Evolutionary conservation across 23 tunicate species (phyloP), one percentile per base, ranked within the genome.

Genomic region (Corella eumyota): DNA sequence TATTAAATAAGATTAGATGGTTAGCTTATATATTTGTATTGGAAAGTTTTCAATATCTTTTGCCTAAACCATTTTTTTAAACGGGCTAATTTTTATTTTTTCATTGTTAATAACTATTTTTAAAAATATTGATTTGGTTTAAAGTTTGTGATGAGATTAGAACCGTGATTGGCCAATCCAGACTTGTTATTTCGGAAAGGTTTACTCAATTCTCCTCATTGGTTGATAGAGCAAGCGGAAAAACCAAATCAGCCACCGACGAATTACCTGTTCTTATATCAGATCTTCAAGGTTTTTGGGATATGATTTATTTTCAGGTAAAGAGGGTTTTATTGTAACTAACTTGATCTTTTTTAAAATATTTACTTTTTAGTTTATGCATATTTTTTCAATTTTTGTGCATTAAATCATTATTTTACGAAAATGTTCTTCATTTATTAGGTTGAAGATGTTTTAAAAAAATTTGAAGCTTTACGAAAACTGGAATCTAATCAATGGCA

Each of bases 241-340:
- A 57, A 34, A 32, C 40, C 22, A 51, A 49, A 29, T 30, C 49
- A 28, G 11, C 67, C 30, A 25, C 40, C 34, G 64, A 62, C 52
- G 13, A 66, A 6, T 40, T 56, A 66, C 69, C 79, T 2, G 79
- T 86, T 33, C 66, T 66, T 25, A n/a, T 65, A 5, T 70, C 80
- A 24, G 95, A 86, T 51, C 34, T 86, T 37, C 85, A 77, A 31
- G 95, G 95, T 9, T 86, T 86, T 60, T 86, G 95, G 95, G 95
- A 86, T 57, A 86, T 86, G 95, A 77, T 77, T 36, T 77, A 76
- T 45, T 77, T 67, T 45, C 95, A 86, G 75, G 95, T 86, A 70
- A 34, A 47, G 49, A 11, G 7, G n/a, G 21, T 56, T 60, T 13
- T 13, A 60, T 28, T 60, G 65, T 60, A 0, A 11, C 15, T 40